A percentile compares a stretch with the other conserved stretches of the same genome.
Conservation (phyloP, 2,113 vertebrate species). For the Climacteris rufus region DNA sequence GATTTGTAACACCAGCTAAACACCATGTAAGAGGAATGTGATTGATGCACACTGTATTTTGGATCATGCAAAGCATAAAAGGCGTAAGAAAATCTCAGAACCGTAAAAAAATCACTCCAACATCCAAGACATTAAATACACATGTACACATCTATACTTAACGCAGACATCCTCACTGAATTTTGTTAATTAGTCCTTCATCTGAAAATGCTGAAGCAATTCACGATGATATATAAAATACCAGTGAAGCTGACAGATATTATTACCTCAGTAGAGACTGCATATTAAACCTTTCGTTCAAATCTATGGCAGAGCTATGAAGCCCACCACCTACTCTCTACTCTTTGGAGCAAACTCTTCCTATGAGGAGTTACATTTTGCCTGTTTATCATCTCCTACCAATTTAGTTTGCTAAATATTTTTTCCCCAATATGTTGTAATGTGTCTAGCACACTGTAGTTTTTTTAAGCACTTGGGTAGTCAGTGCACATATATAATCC, state of each 20-base stretch:
- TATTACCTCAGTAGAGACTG: background rate
- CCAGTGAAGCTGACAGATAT: background rate
- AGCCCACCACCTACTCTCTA: background rate
- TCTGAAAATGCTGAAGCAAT: background rate
- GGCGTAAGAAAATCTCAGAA: background rate
- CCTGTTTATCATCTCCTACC: background rate
- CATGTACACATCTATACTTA: background rate
- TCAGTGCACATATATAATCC: conserved; percentile 29
- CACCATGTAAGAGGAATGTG: accelerated
- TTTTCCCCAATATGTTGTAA: background rate
- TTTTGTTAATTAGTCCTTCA: conserved; percentile 6
- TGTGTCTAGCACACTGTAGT: background rate
- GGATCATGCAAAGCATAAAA: background rate
- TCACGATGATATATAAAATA: background rate
- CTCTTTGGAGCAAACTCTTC: background rate
- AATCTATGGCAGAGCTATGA: background rate
- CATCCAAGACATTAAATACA: background rate
- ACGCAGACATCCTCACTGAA: background rate
- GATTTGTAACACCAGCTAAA: background rate
- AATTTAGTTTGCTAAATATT: background rate
- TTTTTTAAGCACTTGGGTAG: conserved; percentile 16
- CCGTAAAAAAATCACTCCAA: background rate
- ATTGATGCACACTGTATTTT: background rate
- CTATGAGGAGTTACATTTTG: background rate
- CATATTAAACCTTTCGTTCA: background rate